Evolutionary conservation across 53 echinoderm and acorn worm species (phyloP).

Genomic region (Arbacia lixula): DNA sequence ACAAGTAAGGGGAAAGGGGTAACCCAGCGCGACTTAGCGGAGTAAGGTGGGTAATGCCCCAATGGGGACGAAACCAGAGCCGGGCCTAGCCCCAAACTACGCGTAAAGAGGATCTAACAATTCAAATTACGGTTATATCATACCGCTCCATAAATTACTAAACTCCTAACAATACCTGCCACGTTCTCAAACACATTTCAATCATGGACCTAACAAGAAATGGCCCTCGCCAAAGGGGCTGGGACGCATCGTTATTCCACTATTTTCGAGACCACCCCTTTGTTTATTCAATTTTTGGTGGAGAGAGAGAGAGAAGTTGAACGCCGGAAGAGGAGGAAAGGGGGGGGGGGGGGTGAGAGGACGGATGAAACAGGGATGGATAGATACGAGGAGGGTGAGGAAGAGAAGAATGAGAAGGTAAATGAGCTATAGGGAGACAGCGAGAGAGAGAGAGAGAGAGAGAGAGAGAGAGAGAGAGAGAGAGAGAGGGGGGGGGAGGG

Average conservation of each 20-base stretch:
- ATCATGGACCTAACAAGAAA: conserved; percentile 21
- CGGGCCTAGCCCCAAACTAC: conserved; percentile 28
- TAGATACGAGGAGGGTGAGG: neutral
- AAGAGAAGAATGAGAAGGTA: neutral
- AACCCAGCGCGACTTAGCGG: conserved; percentile 1
- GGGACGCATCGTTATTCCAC: conserved; percentile 16
- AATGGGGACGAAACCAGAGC: conserved; percentile 33
- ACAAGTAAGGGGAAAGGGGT: conserved; percentile 31
- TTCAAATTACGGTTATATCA: conserved; percentile 59
- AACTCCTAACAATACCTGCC: conserved; percentile 49
- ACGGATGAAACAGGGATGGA: neutral
- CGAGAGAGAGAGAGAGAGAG: too few species aligned
- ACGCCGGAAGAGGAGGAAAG: neutral
- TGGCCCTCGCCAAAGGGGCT: neutral
- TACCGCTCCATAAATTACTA: conserved; percentile 53
- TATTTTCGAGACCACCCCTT: conserved; percentile 18
- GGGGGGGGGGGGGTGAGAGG: neutral
- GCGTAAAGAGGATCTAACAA: conserved; percentile 53
- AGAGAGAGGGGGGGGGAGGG: neutral
- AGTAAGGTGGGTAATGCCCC: conserved; percentile 17
- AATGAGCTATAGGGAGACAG: neutral
- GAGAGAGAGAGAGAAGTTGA: neutral
- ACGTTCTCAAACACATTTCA: conserved; percentile 40
- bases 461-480: neutral
- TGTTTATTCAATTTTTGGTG: conserved; percentile 32